phyloP scores from a whole-genome alignment of 1,140 invertebrate species.

The Colletes gigas region DNA sequence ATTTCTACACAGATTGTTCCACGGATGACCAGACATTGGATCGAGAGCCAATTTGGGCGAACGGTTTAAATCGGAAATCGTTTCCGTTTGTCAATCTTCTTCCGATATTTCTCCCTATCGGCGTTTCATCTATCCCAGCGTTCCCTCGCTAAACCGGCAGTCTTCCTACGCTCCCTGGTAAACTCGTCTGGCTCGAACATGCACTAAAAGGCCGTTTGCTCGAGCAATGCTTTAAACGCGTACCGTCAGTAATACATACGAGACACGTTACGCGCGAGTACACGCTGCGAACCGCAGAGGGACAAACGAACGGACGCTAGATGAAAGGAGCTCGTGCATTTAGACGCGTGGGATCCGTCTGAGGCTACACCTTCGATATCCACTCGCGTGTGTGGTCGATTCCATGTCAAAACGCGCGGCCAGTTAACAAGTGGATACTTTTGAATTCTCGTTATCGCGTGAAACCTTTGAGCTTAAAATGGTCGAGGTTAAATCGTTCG shows the following conservation, averaged over 20 bases:
- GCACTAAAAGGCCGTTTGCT: conserved; percentile 23
- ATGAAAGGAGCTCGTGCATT: conserved; percentile 54
- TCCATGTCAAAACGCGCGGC: neutral
- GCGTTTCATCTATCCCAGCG: neutral
- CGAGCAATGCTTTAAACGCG: conserved; percentile 20
- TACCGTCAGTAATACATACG: conserved; percentile 4
- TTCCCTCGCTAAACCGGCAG: neutral
- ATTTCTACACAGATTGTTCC: too few relatives aligned
- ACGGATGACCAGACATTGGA: too few relatives aligned
- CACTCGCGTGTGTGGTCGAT: neutral
- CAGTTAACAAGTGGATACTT: neutral
- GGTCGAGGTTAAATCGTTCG: too few relatives aligned
- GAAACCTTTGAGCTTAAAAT: neutral
- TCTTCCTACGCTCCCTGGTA: neutral
- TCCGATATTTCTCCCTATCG: neutral
- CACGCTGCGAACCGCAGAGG: conserved; percentile 48
- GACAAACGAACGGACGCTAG: conserved; percentile 50
- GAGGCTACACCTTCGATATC: conserved; percentile 32
- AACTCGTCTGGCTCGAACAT: conserved; percentile 2
- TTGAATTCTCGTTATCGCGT: too few relatives aligned
- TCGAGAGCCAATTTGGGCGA: too few relatives aligned
- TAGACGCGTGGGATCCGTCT: conserved; percentile 57
- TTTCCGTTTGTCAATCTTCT: neutral
- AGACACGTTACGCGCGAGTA: conserved; percentile 34
- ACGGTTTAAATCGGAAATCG: too few relatives aligned